phyloP scores from a whole-genome alignment of 2,888 invertebrate species.

The Melanostoma scalare region DNA sequence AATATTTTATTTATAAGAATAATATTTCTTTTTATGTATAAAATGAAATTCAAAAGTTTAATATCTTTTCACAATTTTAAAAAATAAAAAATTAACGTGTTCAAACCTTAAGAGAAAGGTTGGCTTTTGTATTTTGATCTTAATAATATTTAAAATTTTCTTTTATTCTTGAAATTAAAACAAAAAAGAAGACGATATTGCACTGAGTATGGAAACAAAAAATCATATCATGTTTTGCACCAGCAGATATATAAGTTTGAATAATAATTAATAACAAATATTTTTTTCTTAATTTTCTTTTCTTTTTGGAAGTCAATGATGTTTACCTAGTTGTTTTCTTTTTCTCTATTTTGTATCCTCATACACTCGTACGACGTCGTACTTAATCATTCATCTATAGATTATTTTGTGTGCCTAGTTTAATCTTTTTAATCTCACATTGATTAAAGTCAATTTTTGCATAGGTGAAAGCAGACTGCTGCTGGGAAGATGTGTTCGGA shows the following conservation, averaged over 20 bases:
- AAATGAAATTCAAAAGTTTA: slow-evolving; percentile 25
- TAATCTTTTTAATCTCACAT: slow-evolving; percentile 56
- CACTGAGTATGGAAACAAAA: slow-evolving; percentile 59
- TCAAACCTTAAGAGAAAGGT: slow-evolving; percentile 25
- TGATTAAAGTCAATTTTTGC: slow-evolving; percentile 90
- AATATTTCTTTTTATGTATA: slow-evolving; percentile 31
- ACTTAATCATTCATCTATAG: slow-evolving; percentile 27
- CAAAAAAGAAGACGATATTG: slow-evolving; percentile 57
- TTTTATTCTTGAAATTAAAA: slow-evolving; percentile 39
- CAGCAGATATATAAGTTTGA: slow-evolving; percentile 49
- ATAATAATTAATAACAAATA: slow-evolving; percentile 46
- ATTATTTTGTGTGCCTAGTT: slow-evolving; percentile 53
- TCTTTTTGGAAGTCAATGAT: slow-evolving; percentile 65
- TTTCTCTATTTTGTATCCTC: slow-evolving; percentile 38
- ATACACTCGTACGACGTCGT: slow-evolving; percentile 1
- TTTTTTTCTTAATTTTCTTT: not conserved
- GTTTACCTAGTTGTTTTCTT: slow-evolving; percentile 36
- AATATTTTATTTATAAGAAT: slow-evolving; percentile 15
- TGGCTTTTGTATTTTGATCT: slow-evolving; percentile 42
- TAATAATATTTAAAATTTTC: slow-evolving; percentile 8
- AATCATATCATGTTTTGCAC: slow-evolving; percentile 56
- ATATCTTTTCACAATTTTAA: slow-evolving; percentile 47
- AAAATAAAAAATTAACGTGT: slow-evolving; percentile 17
- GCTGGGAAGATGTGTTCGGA: slow-evolving; percentile 74
- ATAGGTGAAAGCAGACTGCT: slow-evolving; percentile 85